Percentiles rank a stretch among this genome's conserved stretches.
phyloP scores from a whole-genome alignment of 1,140 invertebrate genomes.

The Euura saliciscinereae region DNA sequence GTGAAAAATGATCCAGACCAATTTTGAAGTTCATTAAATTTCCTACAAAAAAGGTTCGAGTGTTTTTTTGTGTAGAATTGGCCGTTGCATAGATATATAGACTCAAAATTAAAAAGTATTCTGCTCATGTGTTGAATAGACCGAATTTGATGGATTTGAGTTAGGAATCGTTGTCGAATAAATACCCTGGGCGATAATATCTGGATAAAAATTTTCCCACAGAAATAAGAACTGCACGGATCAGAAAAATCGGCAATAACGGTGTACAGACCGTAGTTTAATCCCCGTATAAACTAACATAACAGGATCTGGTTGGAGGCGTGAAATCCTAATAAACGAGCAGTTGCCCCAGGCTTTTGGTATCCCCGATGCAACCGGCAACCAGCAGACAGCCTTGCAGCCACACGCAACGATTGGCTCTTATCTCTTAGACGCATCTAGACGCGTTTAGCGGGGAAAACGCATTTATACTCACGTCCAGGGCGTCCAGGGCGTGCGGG shows the following conservation, averaged over 20 bases:
- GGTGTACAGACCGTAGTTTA: background rate
- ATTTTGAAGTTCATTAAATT: no score
- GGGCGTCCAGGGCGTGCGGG: conserved; percentile 21
- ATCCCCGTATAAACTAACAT: conserved; percentile 15
- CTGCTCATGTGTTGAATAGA: no score
- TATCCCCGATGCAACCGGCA: background rate
- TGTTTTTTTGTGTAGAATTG: no score
- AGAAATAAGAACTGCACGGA: no score
- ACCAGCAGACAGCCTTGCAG: conserved; percentile 6
- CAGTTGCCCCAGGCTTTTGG: conserved; percentile 34
- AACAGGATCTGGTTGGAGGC: conserved; percentile 43
- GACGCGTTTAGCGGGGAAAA: conserved; percentile 32
- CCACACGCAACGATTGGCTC: conserved; percentile 10
- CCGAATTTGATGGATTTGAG: no score
- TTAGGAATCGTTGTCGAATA: no score
- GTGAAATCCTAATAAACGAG: conserved; percentile 58
- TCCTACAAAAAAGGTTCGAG: no score
- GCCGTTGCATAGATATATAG: no score
- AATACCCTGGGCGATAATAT: no score
- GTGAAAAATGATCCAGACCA: no score
- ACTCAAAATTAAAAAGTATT: no score
- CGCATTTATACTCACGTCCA: conserved; percentile 24
- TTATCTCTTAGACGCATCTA: conserved; percentile 33
- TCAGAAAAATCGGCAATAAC: background rate
- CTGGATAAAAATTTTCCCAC: background rate